Base-by-base conservation (phyloP, 2,888 invertebrate species). In the Apodemia duryi region DNA sequence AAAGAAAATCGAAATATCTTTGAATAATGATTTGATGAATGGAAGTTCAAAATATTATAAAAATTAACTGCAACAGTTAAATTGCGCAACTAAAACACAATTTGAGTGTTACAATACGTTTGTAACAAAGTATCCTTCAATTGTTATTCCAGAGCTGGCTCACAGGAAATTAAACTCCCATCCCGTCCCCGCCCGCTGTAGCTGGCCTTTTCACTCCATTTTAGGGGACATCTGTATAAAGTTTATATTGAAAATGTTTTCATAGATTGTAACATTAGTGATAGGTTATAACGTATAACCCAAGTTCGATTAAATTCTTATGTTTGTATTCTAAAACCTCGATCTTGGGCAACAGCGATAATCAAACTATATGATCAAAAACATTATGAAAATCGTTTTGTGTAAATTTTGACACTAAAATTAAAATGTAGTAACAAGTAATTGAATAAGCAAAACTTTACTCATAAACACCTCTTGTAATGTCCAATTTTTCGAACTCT, bases 141-240 rank as follows among this genome's bases (percentile, higher is more conserved):
- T 68, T 68, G 65, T 66, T 61, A 67, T 67, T 65, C 63, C 28
- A 62, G 38, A 63, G 46, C 61, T 61, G 52, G 57, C 68, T 65
- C 61, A 63, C 68, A 68, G 68, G 66, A 68, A 68, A 68, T 68
- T 65, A 66, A 68, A 57, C 57, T 5, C 57, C 29, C 57, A 49
- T 32, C 46, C 61, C 61, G 63, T 7, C 32, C 54, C 11, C 54
- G 6, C 54, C 60, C 62, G 62, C 32, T 28, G 9, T 32, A 43
- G 32, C 64, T 38, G 61, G 43, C 61, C 46, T 28, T 61, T 61
- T 61, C 64, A 64, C 49, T 61, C 49, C 38, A 28, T 64, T 61
- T 61, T 57, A 6, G 54, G 46, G 9, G 32, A 28, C 28, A 32
- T 57, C 11, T 6, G 29, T 57, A 57, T 57, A 32, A 57, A 57